A percentile compares a stretch with the other conserved stretches of the same genome.
These are phyloP conservation scores for Myotis planiceps DNA, from an alignment of 2,797 vertebrate genomes.

Conservation along the genomic window DNA sequence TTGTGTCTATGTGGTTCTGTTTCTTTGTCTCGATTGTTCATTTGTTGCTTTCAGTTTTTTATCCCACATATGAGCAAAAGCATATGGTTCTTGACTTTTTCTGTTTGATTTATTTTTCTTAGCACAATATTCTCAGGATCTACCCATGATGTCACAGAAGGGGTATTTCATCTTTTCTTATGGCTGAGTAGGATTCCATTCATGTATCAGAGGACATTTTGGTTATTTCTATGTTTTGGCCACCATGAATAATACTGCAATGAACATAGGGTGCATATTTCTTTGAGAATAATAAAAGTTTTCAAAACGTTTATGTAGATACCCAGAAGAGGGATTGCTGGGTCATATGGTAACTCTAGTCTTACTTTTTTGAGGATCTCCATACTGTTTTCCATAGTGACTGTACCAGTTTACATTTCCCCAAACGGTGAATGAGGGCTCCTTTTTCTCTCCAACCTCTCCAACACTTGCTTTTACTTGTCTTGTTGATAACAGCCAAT, in stretches of 20 bases:
- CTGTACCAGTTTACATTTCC: not conserved
- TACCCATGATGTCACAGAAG: not conserved
- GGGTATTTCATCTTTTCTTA: not conserved
- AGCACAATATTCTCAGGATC: not conserved
- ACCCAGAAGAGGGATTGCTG: not conserved
- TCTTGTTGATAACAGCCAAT: not conserved
- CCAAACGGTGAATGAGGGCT: not conserved
- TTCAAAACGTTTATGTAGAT: not conserved
- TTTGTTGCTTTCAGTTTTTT: not conserved
- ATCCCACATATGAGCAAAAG: not conserved
- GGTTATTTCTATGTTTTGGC: not conserved
- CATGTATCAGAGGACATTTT: not conserved
- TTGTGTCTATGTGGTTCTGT: not conserved
- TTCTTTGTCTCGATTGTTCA: not conserved
- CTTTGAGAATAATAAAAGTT: not conserved
- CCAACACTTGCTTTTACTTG: not conserved
- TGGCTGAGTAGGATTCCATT: not conserved
- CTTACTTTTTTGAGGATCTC: not conserved
- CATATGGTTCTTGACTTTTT: not conserved
- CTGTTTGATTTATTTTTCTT: not conserved
- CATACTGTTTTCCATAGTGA: not conserved
- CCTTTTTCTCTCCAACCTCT: not conserved
- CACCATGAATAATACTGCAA: not conserved
- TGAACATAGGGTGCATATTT: not conserved
- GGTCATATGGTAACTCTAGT: not conserved